These are phyloP conservation scores for Bucco capensis DNA, from an alignment of 2,113 vertebrate species.

Conservation along the genomic window DNA sequence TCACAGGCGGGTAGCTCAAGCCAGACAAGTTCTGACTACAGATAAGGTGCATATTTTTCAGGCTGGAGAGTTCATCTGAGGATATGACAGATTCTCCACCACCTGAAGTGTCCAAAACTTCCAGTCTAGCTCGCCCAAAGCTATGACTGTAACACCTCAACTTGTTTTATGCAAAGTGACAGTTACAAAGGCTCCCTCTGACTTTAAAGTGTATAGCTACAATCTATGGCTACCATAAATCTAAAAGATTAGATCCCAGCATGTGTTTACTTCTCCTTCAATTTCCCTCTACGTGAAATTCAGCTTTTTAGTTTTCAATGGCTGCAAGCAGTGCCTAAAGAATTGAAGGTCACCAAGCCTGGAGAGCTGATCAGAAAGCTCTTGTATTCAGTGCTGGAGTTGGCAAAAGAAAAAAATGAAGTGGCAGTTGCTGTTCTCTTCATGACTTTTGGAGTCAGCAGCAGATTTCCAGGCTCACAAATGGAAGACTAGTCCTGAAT, in stretches of 20 bases:
- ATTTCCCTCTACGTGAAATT: background rate
- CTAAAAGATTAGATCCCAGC: background rate
- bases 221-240: background rate
- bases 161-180: background rate
- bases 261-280: background rate
- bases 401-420: background rate
- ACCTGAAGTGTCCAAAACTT: background rate
- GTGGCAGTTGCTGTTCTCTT: background rate
- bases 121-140: background rate
- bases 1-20: conserved; percentile 30
- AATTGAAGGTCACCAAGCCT: background rate
- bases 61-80: conserved; percentile 18
- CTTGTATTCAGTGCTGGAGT: background rate
- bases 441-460: background rate
- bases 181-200: background rate
- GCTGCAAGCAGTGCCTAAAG: accelerated
- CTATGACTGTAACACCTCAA: background rate
- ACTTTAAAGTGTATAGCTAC: background rate
- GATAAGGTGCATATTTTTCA: conserved; percentile 16
- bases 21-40: conserved; percentile 37
- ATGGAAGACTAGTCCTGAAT: background rate
- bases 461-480: background rate
- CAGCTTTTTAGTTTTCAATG: background rate
- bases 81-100: background rate
- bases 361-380: background rate